Percentiles rank a stretch among this genome's conserved stretches.
Conservation (phyloP, 2,797 vertebrate species). For the Lutjanus campechanus region DNA sequence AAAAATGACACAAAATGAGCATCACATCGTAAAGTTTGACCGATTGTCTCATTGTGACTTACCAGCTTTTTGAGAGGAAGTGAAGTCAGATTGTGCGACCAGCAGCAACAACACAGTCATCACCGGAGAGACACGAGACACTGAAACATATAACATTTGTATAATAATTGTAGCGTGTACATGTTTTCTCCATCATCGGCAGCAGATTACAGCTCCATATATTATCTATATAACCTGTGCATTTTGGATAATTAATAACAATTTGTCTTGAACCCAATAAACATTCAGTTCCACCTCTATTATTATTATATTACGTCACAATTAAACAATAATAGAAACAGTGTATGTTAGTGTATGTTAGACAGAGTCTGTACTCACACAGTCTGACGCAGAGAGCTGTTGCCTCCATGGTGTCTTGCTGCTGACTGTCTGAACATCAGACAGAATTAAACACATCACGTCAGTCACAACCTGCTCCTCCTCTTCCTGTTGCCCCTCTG, state of each 20-base stretch:
- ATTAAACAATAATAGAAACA: background rate
- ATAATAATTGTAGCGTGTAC: background rate
- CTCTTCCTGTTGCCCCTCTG: constrained; percentile 24
- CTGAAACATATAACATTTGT: background rate
- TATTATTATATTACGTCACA: too few species aligned
- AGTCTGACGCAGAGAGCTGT: constrained; percentile 12
- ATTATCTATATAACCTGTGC: too few species aligned
- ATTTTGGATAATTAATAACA: too few species aligned
- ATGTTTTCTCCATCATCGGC: background rate
- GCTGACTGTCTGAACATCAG: constrained; percentile 12
- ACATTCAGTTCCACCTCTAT: background rate
- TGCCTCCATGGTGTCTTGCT: constrained; percentile 9
- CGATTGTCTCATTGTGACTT: background rate
- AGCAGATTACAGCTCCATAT: background rate
- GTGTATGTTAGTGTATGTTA: too few species aligned
- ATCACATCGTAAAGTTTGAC: background rate
- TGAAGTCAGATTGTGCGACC: background rate
- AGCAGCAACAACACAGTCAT: background rate
- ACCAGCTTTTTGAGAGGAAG: background rate
- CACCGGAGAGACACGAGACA: background rate
- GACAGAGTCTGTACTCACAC: constrained; percentile 5
- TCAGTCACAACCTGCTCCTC: background rate
- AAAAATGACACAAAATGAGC: background rate
- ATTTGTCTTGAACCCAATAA: background rate
- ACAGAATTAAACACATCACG: background rate